A percentile compares a stretch with the other conserved stretches of the same genome.
phyloP scores from a whole-genome alignment of 2,797 vertebrate species.

The Chaunax sp. region DNA sequence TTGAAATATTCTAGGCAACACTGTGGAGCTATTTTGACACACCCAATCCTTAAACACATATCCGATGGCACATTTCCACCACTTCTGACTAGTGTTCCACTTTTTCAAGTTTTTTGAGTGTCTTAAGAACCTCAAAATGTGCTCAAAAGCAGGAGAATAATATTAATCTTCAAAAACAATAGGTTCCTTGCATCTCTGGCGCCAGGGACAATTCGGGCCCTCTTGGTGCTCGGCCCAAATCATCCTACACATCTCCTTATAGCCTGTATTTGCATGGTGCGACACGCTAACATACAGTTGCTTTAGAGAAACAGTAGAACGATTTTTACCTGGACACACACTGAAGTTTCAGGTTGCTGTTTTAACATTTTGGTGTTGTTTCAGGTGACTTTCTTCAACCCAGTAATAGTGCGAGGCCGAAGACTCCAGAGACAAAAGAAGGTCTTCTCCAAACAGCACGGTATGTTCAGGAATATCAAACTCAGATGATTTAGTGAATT shows the following conservation, averaged over 20 bases:
- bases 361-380: slow-evolving; percentile 8
- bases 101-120: too few relatives aligned
- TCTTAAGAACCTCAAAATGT: too few relatives aligned
- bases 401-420: slow-evolving; percentile 89
- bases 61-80: too few relatives aligned
- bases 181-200: too few relatives aligned
- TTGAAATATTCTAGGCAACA: too few relatives aligned
- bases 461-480: slow-evolving; percentile 66
- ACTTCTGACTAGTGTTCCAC: too few relatives aligned
- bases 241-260: neutral
- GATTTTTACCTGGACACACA: neutral
- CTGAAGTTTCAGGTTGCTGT: neutral
- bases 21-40: too few relatives aligned
- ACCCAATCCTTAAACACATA: too few relatives aligned
- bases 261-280: neutral
- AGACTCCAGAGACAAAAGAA: slow-evolving; percentile 93
- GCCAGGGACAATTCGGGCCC: too few relatives aligned
- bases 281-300: neutral
- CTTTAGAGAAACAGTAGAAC: neutral
- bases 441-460: slow-evolving; percentile 94
- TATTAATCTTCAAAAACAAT: too few relatives aligned
- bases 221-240: too few relatives aligned
- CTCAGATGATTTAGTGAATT: neutral
- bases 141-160: too few relatives aligned
- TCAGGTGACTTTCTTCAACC: slow-evolving; percentile 95